A percentile compares a stretch with the other conserved stretches of the same genome.
Conservation (phyloP, 2,113 vertebrate species). For the Periophthalmus modestus region DNA sequence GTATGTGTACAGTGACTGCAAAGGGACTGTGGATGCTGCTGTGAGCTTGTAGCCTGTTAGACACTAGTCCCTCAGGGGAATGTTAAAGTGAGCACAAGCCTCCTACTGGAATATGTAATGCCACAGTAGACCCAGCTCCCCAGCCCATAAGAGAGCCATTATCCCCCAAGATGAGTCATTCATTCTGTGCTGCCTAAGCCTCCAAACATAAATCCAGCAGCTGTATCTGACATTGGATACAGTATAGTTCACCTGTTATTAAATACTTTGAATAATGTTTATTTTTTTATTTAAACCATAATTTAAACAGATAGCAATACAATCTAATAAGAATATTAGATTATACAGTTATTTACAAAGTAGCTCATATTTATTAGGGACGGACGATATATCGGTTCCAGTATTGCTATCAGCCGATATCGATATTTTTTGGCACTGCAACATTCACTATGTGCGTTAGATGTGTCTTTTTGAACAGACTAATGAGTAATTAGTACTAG, state of each 20-base stretch:
- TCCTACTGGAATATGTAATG: constrained; percentile 61
- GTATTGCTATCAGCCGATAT: too few relatives aligned
- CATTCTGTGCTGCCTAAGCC: constrained; percentile 34
- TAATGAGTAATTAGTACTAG: too few relatives aligned
- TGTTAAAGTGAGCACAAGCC: constrained; percentile 51
- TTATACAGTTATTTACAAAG: too few relatives aligned
- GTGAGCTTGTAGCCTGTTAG: constrained; percentile 37
- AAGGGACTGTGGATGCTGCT: constrained; percentile 36
- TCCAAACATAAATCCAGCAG: constrained; percentile 34
- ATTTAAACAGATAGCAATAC: background rate
- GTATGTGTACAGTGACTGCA: background rate
- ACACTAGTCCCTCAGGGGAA: constrained; percentile 26
- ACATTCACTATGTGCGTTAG: too few relatives aligned
- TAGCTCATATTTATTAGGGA: background rate
- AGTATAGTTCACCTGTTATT: constrained; percentile 1
- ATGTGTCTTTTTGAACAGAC: too few relatives aligned
- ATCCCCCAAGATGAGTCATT: constrained; percentile 58
- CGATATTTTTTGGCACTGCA: too few relatives aligned
- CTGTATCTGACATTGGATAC: constrained; percentile 7
- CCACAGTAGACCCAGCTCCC: constrained; percentile 28
- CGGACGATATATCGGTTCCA: background rate
- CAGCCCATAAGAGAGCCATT: constrained; percentile 50
- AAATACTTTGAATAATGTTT: background rate
- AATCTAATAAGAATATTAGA: too few relatives aligned
- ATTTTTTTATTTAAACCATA: background rate